Conservation (phyloP, 1,140 invertebrate species). For the Periplaneta americana region DNA sequence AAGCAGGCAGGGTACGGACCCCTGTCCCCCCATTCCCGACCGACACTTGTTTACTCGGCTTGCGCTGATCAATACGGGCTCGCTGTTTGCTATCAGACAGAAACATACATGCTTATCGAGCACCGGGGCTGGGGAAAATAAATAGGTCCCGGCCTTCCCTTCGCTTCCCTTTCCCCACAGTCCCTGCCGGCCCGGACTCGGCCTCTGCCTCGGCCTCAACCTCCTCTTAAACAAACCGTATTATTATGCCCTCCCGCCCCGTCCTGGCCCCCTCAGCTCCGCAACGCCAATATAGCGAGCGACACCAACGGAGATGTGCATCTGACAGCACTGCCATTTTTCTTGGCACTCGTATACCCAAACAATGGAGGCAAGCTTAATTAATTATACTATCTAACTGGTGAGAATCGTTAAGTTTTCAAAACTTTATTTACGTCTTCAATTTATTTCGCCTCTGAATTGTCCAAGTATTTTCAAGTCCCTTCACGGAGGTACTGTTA, state of each 20-base stretch:
- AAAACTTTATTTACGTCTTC: slow-evolving; percentile 19
- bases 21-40: slow-evolving; percentile 8
- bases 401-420: slow-evolving; percentile 13
- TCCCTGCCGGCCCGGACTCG: neutral
- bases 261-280: neutral
- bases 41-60: slow-evolving; percentile 26
- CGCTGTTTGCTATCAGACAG: slow-evolving; percentile 25
- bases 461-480: slow-evolving; percentile 5
- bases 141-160: slow-evolving; percentile 12
- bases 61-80: slow-evolving; percentile 27
- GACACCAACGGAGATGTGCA: slow-evolving; percentile 1
- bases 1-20: neutral
- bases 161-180: neutral
- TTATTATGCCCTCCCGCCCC: neutral
- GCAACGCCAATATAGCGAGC: neutral
- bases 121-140: slow-evolving; percentile 17
- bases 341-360: slow-evolving; percentile 2
- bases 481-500: neutral
- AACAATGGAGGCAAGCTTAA: slow-evolving; percentile 13
- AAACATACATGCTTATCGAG: slow-evolving; percentile 21
- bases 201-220: neutral
- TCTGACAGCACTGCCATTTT: slow-evolving; percentile 13
- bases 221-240: neutral
- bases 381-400: slow-evolving; percentile 19
- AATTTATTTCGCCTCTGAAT: slow-evolving; percentile 3